These are phyloP conservation scores for Reinhardtius hippoglossoides DNA, from an alignment of 2,113 vertebrate genomes.

Conservation along the genomic window DNA sequence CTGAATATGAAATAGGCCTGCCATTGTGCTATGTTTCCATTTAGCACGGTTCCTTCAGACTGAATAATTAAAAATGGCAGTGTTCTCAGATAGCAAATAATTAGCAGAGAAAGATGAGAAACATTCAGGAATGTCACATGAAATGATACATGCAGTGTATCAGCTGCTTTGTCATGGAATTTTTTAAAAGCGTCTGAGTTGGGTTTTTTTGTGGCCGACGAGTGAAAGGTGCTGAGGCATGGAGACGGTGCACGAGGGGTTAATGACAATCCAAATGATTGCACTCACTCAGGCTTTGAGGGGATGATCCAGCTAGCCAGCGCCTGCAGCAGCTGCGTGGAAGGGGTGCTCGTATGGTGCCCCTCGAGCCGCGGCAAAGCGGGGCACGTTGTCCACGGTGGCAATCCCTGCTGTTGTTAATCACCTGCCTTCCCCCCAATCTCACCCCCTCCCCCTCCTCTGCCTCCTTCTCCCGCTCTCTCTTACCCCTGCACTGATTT, in stretches of 20 bases:
- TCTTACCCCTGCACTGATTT: constrained; percentile 90
- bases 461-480: background rate
- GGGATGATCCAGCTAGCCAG: constrained; percentile 71
- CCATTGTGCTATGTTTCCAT: constrained; percentile 61
- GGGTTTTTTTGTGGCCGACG: background rate
- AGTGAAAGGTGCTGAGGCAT: constrained; percentile 28
- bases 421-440: constrained; percentile 85
- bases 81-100: constrained; percentile 56
- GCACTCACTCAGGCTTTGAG: constrained; percentile 64
- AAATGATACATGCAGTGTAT: constrained; percentile 24
- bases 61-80: constrained; percentile 62
- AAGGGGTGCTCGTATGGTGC: constrained; percentile 48
- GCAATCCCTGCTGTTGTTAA: constrained; percentile 89
- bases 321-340: constrained; percentile 76
- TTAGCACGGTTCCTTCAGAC: constrained; percentile 46
- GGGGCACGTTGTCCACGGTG: constrained; percentile 83
- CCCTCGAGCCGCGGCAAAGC: constrained; percentile 77
- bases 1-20: constrained; percentile 59
- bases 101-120: constrained; percentile 51
- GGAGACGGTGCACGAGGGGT: constrained; percentile 53
- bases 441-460: constrained; percentile 14
- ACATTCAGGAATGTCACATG: constrained; percentile 41
- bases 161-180: constrained; percentile 17
- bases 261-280: constrained; percentile 67
- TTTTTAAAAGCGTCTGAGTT: background rate